phyloP scores from a whole-genome alignment of 2,888 invertebrate species.

The Heliconius aoede region DNA sequence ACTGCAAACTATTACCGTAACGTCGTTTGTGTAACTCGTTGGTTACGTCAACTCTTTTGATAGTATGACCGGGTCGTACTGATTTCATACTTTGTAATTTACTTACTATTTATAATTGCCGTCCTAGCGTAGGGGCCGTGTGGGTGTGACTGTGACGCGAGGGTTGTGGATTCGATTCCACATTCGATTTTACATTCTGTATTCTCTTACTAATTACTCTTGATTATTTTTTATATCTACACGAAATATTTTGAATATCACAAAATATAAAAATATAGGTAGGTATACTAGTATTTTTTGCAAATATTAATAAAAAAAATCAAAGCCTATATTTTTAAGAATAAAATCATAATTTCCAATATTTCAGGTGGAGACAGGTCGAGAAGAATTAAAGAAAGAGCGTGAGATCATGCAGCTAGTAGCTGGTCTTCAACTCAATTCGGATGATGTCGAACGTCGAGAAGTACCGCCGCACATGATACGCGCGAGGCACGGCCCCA shows the following conservation, averaged over 20 bases:
- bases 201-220: too few relatives aligned
- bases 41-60: conserved; percentile 51
- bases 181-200: too few relatives aligned
- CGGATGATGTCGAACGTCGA: conserved; percentile 88
- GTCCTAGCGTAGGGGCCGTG: too few relatives aligned
- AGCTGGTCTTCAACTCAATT: conserved; percentile 93
- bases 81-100: conserved; percentile 39
- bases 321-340: background rate
- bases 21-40: conserved; percentile 53
- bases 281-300: too few relatives aligned
- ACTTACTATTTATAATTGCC: conserved; percentile 24
- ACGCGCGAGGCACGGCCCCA: conserved; percentile 84
- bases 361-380: conserved; percentile 85
- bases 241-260: too few relatives aligned
- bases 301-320: too few relatives aligned
- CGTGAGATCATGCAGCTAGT: conserved; percentile 96
- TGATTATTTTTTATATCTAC: too few relatives aligned
- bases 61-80: conserved; percentile 41
- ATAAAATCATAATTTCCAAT: background rate
- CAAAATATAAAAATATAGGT: background rate
- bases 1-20: conserved; percentile 43
- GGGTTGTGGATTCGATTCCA: too few relatives aligned
- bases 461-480: conserved; percentile 83
- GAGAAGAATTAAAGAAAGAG: conserved; percentile 93
- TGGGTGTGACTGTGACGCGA: too few relatives aligned